These are phyloP conservation scores for Gavialis gangeticus DNA, from an alignment of 2,113 vertebrate genomes.

Conservation along the genomic window DNA sequence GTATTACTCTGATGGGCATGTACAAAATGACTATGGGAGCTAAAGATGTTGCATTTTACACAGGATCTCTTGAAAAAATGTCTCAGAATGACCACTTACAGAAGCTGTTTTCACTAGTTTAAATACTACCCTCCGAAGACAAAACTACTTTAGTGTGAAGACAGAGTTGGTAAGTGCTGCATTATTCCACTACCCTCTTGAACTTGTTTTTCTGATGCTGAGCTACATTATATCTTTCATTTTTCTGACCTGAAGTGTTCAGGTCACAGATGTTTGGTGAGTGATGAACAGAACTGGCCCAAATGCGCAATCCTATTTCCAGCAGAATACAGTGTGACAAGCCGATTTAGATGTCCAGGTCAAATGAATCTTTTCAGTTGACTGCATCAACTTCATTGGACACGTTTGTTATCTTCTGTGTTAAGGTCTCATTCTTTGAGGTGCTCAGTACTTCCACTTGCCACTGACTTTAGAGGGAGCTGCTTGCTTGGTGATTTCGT, in stretches of 20 bases:
- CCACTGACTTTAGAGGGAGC: neutral
- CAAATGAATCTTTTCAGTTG: neutral
- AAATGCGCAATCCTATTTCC: neutral
- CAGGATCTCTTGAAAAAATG: neutral
- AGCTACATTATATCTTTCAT: conserved; percentile 19
- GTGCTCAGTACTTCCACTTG: neutral
- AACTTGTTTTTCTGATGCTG: conserved; percentile 14
- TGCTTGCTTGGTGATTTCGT: no score
- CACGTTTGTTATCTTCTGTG: neutral
- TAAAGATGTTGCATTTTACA: neutral
- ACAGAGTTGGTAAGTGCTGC: neutral
- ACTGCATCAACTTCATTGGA: neutral
- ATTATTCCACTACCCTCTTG: neutral
- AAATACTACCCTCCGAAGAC: neutral
- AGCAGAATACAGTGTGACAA: neutral
- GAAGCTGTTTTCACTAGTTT: neutral
- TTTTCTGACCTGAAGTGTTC: neutral
- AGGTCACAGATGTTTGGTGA: neutral
- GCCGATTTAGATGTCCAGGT: conserved; percentile 29
- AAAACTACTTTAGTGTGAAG: neutral
- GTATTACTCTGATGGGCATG: neutral
- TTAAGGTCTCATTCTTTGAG: neutral
- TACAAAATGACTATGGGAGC: neutral
- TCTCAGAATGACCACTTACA: neutral
- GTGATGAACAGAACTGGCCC: conserved; percentile 17